Evolutionary conservation across 1,140 invertebrate species (phyloP).

Genomic region (Dendroctonus valens): DNA sequence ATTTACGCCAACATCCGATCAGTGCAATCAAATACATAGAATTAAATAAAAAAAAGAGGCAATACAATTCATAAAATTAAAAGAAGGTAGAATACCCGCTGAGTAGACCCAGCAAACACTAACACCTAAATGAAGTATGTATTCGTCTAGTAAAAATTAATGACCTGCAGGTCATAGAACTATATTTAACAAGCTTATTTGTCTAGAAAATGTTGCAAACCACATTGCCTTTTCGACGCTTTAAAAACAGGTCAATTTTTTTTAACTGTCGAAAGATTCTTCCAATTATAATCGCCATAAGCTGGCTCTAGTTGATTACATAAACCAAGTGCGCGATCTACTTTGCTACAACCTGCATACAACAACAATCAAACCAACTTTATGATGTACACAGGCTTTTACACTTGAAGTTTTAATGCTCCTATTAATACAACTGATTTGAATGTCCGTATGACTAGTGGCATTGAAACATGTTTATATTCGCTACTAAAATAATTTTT

Average conservation of each 20-base stretch:
- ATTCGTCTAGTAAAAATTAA: not conserved
- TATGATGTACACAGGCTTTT: slow-evolving; percentile 1
- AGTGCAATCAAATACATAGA: too few species aligned
- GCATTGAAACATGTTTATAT: too few species aligned
- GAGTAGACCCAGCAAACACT: slow-evolving; percentile 2
- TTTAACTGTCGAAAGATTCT: slow-evolving; percentile 11
- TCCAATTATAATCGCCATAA: not conserved
- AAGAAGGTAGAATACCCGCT: too few species aligned
- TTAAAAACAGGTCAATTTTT: slow-evolving; percentile 1
- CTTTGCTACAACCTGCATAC: not conserved
- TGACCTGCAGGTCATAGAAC: slow-evolving; percentile 10
- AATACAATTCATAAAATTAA: too few species aligned
- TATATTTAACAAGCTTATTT: slow-evolving; percentile 20
- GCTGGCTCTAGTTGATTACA: slow-evolving; percentile 4
- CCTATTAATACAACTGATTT: too few species aligned
- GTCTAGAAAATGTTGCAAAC: slow-evolving; percentile 3
- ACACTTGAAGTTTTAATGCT: not conserved
- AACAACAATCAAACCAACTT: slow-evolving; percentile 10
- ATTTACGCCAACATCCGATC: too few species aligned
- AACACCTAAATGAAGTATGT: slow-evolving; percentile 1
- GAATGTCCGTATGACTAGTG: too few species aligned
- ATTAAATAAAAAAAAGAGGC: too few species aligned
- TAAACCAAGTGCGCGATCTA: not conserved
- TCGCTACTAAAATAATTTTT: too few species aligned
- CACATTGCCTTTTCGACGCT: slow-evolving; percentile 9